These are phyloP conservation scores for Myrmecobius fasciatus DNA, from an alignment of 2,113 vertebrate genomes.

Conservation along the genomic window DNA sequence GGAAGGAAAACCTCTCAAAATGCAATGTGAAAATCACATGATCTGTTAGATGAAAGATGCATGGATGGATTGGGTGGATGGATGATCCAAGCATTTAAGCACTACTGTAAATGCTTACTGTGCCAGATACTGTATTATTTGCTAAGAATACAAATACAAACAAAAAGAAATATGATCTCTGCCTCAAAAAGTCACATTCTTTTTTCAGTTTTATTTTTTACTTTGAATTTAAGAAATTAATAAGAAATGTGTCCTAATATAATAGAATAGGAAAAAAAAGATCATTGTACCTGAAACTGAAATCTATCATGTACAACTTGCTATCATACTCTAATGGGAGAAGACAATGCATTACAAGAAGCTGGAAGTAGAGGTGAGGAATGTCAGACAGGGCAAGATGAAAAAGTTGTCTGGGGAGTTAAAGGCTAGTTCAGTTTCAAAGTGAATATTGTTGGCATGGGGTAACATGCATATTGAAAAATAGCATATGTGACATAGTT, in stretches of 20 bases:
- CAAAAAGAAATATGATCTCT: not conserved
- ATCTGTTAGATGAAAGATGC: not conserved
- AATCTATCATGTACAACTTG: too few species aligned
- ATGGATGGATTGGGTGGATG: not conserved
- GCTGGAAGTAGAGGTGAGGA: not conserved
- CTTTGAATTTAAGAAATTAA: too few species aligned
- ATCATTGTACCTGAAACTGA: too few species aligned
- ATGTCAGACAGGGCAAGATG: not conserved
- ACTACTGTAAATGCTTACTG: not conserved
- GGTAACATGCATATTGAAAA: not conserved
- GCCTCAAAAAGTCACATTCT: not conserved
- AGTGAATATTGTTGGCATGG: not conserved
- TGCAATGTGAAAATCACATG: not conserved
- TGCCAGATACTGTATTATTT: not conserved
- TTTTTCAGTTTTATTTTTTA: too few species aligned
- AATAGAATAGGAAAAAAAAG: too few species aligned
- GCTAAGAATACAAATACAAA: not conserved
- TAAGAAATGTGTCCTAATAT: too few species aligned
- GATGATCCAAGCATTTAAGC: not conserved
- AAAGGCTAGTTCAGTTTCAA: not conserved
- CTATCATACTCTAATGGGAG: not conserved
- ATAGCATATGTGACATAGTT: not conserved
- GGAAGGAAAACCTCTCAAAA: not conserved
- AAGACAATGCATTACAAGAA: not conserved
- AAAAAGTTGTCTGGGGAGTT: not conserved